Evolutionary conservation across 2,888 invertebrate species (phyloP).

Genomic region (Leptarthrus brevirostris): DNA sequence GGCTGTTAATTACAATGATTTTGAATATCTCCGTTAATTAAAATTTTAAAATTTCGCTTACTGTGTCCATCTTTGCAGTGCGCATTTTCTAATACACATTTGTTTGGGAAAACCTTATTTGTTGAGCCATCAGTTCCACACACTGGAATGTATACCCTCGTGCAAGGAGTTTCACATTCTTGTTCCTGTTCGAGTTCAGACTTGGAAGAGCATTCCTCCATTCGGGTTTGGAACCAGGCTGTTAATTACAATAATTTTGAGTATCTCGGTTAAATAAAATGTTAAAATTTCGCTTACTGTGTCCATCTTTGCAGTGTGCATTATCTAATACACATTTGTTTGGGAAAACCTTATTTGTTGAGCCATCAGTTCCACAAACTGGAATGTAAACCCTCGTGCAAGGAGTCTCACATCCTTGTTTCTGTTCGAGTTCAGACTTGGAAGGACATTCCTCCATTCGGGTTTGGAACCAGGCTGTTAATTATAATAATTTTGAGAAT

Average conservation of each 20-base stretch:
- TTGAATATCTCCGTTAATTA: no score
- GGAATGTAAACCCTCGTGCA: constrained; percentile 19
- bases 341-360: not conserved
- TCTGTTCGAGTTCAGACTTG: no score
- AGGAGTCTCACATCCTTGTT: constrained; percentile 11
- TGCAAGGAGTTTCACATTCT: not conserved
- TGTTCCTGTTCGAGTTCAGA: not conserved
- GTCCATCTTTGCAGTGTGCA: constrained; percentile 25
- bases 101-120: not conserved
- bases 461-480: no score
- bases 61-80: constrained; percentile 10
- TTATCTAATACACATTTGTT: constrained; percentile 27
- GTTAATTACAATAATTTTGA: not conserved
- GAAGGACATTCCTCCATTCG: not conserved
- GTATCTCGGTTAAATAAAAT: not conserved
- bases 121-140: not conserved
- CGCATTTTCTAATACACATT: not conserved
- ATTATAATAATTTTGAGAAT: no score
- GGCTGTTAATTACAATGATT: not conserved
- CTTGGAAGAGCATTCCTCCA: not conserved
- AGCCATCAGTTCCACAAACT: constrained; percentile 33
- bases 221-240: not conserved
- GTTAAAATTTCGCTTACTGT: not conserved
- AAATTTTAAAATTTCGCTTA: no score
- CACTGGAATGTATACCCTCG: not conserved